Conservation (phyloP, 1,140 invertebrate genomes). For the Choristoneura fumiferana region DNA sequence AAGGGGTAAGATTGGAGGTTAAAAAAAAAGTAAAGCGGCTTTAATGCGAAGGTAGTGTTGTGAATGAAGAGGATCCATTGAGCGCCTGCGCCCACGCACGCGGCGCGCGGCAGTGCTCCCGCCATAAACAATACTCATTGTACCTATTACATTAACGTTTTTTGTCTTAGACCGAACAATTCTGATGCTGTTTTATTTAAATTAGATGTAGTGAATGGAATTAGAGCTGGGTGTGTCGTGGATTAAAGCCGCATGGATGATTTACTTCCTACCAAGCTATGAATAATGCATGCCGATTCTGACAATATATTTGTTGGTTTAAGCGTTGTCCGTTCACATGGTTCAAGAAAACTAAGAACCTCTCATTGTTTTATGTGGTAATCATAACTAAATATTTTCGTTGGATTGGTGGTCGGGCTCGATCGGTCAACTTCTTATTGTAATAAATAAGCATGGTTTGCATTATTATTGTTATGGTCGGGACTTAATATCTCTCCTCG, state of each 20-base stretch:
- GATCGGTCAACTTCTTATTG: no score
- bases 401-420: no score
- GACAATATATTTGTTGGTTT: constrained; percentile 15
- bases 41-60: constrained; percentile 73
- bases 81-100: constrained; percentile 66
- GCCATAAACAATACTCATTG: constrained; percentile 55
- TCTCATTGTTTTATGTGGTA: no score
- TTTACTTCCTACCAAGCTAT: constrained; percentile 14
- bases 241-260: constrained; percentile 36
- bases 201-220: constrained; percentile 48
- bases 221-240: constrained; percentile 44
- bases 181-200: constrained; percentile 60
- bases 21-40: constrained; percentile 71
- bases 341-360: neutral
- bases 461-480: no score
- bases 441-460: neutral
- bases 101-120: constrained; percentile 34
- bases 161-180: constrained; percentile 53
- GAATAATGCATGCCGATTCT: constrained; percentile 7
- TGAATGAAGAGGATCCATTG: constrained; percentile 75
- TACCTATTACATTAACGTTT: constrained; percentile 54
- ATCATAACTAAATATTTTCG: no score
- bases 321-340: constrained; percentile 5
- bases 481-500: constrained; percentile 35
- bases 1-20: constrained; percentile 71